Evolutionary conservation across 1,140 invertebrate species (phyloP), one percentile per base, ranked within the genome.

Genomic region (Procambarus clarkii): DNA sequence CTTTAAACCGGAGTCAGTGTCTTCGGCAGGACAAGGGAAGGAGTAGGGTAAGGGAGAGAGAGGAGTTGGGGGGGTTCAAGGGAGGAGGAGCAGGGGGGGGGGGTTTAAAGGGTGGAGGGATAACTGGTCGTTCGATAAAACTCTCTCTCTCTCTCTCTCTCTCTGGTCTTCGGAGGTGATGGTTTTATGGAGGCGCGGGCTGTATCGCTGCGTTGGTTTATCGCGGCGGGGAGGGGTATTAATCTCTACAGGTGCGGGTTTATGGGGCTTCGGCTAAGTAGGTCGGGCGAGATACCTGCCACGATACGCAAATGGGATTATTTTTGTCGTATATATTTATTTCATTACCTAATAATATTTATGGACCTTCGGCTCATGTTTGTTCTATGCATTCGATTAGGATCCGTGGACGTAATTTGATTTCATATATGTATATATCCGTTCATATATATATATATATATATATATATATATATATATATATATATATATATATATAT

Each of bases 371-470:
- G n/a, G n/a, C n/a, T n/a, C n/a, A n/a, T n/a, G n/a, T n/a, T n/a
- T n/a, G n/a, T n/a, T n/a, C n/a, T n/a, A n/a, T n/a, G n/a, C n/a
- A n/a, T n/a, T n/a, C n/a, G n/a, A n/a, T n/a, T n/a, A n/a, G n/a
- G n/a, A n/a, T n/a, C n/a, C n/a, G n/a, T n/a, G n/a, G n/a, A n/a
- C n/a, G n/a, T n/a, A n/a, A n/a, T n/a, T n/a, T n/a, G n/a, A 54
- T 54, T 11, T 54, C 0, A 0, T 54, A 1, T 54, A 54, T 2
- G 13, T 54, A 54, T 2, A 54, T 54, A 54, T 2, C 7, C 78
- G 21, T 54, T 46, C 24, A 58, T 76, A 54, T 86, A 50, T 86
- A 78, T 86, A 58, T 86, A 76, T 86, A 54, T 86, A 50, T 76
- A 45, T 86, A 78, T 76, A 60, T 76, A 60, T 76, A 54, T 58